A percentile compares a stretch with the other conserved stretches of the same genome.
phyloP scores from a whole-genome alignment of 2,888 invertebrate species.

The Drosophila austrosaltans region DNA sequence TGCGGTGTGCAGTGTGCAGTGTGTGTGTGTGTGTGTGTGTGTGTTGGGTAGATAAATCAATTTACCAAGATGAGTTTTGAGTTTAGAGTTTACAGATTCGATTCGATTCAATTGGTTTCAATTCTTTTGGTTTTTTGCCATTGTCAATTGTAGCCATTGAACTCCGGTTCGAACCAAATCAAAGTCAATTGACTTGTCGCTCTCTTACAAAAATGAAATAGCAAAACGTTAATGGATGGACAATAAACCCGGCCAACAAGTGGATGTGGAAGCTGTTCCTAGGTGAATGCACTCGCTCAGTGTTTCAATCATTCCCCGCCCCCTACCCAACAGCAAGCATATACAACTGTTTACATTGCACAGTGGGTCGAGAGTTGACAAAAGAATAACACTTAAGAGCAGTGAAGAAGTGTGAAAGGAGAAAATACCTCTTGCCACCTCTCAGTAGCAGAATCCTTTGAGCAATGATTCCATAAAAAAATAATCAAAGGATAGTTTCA shows the following conservation, averaged over 20 bases:
- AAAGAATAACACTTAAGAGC: too few species aligned
- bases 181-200: slow-evolving; percentile 28
- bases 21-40: not conserved
- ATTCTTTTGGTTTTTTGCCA: not conserved
- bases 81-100: slow-evolving; percentile 19
- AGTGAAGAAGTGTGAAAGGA: too few species aligned
- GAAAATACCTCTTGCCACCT: too few species aligned
- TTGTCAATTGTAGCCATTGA: slow-evolving; percentile 36
- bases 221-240: slow-evolving; percentile 40
- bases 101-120: not conserved
- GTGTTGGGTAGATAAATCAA: slow-evolving; percentile 28
- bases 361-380: too few species aligned
- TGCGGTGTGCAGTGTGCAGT: not conserved
- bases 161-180: slow-evolving; percentile 20
- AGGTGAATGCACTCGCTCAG: slow-evolving; percentile 51
- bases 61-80: slow-evolving; percentile 29
- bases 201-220: slow-evolving; percentile 45
- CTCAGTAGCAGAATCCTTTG: too few species aligned
- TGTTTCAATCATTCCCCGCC: too few species aligned
- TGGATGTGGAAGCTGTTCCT: slow-evolving; percentile 38
- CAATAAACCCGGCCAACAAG: slow-evolving; percentile 70
- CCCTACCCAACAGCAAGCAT: not conserved
- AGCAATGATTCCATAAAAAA: too few species aligned
- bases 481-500: too few species aligned
- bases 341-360: too few species aligned